Evolutionary conservation across 2,888 invertebrate species (phyloP).

Genomic region (Ypsolopha sequella): DNA sequence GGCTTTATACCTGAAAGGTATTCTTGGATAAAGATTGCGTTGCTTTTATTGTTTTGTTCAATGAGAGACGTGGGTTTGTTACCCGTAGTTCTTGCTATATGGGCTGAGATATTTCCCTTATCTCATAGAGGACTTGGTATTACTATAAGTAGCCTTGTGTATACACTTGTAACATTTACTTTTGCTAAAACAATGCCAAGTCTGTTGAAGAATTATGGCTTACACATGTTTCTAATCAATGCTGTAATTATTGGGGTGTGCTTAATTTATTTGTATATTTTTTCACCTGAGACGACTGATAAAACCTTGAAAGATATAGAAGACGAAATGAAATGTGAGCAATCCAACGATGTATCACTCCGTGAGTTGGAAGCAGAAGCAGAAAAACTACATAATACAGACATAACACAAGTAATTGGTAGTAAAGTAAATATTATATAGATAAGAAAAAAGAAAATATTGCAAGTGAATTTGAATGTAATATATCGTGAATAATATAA

Average conservation of each 20-base stretch:
- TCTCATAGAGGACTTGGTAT: background rate
- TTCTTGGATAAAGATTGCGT: background rate
- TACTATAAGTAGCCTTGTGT: background rate
- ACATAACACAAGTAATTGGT: too few species aligned
- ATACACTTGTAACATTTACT: background rate
- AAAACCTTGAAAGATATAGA: conserved; percentile 1
- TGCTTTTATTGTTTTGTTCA: background rate
- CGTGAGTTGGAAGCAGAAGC: too few species aligned
- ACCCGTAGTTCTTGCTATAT: background rate
- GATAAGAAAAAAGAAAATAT: too few species aligned
- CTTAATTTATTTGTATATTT: background rate
- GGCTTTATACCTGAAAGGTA: background rate
- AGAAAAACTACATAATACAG: too few species aligned
- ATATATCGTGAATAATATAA: too few species aligned
- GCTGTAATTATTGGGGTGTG: background rate
- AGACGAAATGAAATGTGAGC: background rate
- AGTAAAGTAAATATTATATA: too few species aligned
- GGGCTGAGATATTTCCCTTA: background rate
- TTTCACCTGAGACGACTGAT: background rate
- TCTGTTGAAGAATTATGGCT: background rate
- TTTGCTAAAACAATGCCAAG: background rate
- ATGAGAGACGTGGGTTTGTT: background rate
- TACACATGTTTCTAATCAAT: background rate
- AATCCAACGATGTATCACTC: too few species aligned
- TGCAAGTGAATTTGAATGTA: too few species aligned